Evolutionary conservation across 2,113 vertebrate genomes (phyloP).

Genomic region (Loxodonta africana): DNA sequence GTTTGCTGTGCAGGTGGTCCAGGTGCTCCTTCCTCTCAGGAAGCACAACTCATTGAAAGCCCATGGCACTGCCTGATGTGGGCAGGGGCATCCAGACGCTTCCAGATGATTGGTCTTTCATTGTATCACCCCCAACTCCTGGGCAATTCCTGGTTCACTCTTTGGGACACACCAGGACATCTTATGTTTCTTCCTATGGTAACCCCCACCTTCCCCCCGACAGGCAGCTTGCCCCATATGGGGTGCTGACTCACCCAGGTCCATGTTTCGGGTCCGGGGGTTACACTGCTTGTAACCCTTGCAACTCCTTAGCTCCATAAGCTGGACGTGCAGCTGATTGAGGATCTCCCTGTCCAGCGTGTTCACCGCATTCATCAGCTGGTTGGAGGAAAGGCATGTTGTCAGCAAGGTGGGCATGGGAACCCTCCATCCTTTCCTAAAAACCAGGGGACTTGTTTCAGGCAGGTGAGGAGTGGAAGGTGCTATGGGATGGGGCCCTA

Average conservation of each 20-base stretch:
- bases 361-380: slow-evolving; percentile 96
- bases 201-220: too few species aligned
- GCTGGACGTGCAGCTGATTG: slow-evolving; percentile 95
- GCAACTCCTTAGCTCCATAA: slow-evolving; percentile 96
- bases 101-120: neutral
- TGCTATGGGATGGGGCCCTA: neutral
- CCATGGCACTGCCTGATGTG: neutral
- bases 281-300: slow-evolving; percentile 97
- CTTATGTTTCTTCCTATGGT: neutral
- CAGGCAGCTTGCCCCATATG: accelerated
- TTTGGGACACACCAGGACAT: neutral
- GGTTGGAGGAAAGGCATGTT: neutral
- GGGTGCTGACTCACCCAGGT: slow-evolving; percentile 90
- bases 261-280: slow-evolving; percentile 91
- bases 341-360: slow-evolving; percentile 93
- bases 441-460: neutral
- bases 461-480: neutral
- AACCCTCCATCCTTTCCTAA: accelerated
- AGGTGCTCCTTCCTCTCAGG: too few species aligned
- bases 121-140: too few species aligned
- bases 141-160: neutral
- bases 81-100: neutral
- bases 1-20: too few species aligned
- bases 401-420: neutral
- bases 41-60: too few species aligned